Evolutionary conservation across 2,888 invertebrate species (phyloP).

Genomic region (Stenchaetothrips biformis): DNA sequence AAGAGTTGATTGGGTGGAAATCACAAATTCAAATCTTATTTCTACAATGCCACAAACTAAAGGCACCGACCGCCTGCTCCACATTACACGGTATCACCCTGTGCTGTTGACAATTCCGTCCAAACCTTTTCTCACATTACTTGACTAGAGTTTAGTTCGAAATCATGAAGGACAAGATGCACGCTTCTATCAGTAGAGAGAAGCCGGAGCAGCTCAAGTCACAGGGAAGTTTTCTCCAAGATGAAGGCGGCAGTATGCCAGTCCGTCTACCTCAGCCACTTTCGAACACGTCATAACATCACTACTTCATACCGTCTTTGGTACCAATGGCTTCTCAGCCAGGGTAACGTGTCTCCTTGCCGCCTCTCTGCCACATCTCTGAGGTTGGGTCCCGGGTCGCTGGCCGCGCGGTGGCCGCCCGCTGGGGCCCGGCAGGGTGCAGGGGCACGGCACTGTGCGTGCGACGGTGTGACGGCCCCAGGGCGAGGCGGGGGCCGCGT

Average conservation of each 20-base stretch:
- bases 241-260: too few relatives aligned
- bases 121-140: conserved; percentile 1
- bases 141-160: neutral
- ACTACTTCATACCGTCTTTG: too few relatives aligned
- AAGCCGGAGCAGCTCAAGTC: too few relatives aligned
- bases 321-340: too few relatives aligned
- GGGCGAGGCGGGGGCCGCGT: neutral
- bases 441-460: too few relatives aligned
- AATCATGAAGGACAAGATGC: too few relatives aligned
- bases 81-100: neutral
- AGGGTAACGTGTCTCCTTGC: neutral
- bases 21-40: neutral
- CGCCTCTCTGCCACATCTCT: neutral
- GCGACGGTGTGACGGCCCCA: neutral
- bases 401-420: neutral
- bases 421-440: too few relatives aligned
- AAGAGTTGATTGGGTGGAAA: neutral
- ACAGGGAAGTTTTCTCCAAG: too few relatives aligned
- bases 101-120: neutral
- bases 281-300: too few relatives aligned
- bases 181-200: too few relatives aligned
- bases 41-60: neutral
- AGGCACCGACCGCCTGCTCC: neutral
- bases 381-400: conserved; percentile 1
- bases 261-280: too few relatives aligned